Percentiles rank a stretch among this genome's conserved stretches.
Evolutionary conservation across 2,113 vertebrate genomes (phyloP).

Genomic region (Sander lucioperca): DNA sequence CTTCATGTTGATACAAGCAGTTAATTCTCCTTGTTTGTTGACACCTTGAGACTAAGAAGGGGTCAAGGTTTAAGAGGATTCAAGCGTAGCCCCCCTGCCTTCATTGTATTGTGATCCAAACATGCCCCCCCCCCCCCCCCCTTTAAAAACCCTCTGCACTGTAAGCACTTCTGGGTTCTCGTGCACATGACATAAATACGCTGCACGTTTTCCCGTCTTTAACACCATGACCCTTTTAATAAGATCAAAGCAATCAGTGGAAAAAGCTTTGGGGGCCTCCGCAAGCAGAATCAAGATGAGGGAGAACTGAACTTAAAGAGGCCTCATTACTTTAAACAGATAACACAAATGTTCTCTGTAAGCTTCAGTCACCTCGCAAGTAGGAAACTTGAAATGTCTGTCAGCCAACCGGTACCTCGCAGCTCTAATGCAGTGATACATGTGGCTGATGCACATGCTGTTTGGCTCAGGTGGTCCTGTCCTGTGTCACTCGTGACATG

Average conservation of each 20-base stretch:
- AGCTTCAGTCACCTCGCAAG: conserved; percentile 46
- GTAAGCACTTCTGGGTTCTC: conserved; percentile 60
- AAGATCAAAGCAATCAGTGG: conserved; percentile 64
- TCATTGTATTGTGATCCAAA: conserved; percentile 54
- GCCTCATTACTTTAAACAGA: conserved; percentile 66
- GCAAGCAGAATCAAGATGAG: conserved; percentile 25
- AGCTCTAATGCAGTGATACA: conserved; percentile 25
- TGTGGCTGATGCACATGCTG: conserved; percentile 58
- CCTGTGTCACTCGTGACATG: conserved; percentile 63
- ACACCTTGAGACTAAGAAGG: conserved; percentile 47
- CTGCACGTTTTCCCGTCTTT: conserved; percentile 63
- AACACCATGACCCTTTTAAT: conserved; percentile 59
- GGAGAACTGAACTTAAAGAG: background rate
- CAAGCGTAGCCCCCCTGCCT: conserved; percentile 41
- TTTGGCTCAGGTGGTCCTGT: conserved; percentile 69
- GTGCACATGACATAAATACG: conserved; percentile 55
- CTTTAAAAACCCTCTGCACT: conserved; percentile 63
- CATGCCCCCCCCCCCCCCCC: conserved; percentile 34
- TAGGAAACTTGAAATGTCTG: conserved; percentile 33
- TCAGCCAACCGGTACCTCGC: background rate
- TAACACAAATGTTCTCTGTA: conserved; percentile 50
- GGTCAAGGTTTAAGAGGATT: conserved; percentile 76
- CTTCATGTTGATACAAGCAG: background rate
- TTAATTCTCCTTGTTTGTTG: conserved; percentile 49
- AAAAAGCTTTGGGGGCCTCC: conserved; percentile 40